Conservation (phyloP, 2,113 vertebrate genomes). For the Symphodus melops region DNA sequence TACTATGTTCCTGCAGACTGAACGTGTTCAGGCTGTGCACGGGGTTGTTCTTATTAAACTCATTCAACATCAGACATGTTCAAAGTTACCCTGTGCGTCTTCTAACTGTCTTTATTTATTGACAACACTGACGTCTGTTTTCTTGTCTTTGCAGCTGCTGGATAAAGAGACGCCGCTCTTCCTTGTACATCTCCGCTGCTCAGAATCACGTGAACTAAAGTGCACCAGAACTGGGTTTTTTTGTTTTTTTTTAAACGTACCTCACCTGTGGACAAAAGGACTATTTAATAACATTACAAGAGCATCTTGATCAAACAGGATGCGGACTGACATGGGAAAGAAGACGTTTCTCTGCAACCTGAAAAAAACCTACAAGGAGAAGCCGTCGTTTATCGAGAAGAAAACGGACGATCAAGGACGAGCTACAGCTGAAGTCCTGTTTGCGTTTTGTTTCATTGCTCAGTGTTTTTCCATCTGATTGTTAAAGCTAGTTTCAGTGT, state of each 20-base stretch:
- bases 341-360: not conserved
- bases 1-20: too few relatives aligned
- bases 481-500: conserved; percentile 2
- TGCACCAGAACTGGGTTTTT: not conserved
- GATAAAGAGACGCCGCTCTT: conserved; percentile 45
- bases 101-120: not conserved
- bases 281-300: not conserved
- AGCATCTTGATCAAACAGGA: not conserved
- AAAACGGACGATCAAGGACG: not conserved
- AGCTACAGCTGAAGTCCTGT: not conserved
- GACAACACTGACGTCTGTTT: conserved; percentile 15
- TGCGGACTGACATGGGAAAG: not conserved
- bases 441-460: not conserved
- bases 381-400: not conserved
- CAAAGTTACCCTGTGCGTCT: too few relatives aligned
- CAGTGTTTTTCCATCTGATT: not conserved
- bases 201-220: conserved; percentile 8
- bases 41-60: too few relatives aligned
- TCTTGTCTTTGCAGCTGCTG: conserved; percentile 63
- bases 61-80: too few relatives aligned
- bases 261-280: not conserved
- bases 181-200: not conserved
- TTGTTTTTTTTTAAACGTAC: not conserved
- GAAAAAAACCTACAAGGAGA: not conserved
- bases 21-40: too few relatives aligned